Conservation (phyloP, 1,140 invertebrate genomes). For the Drosophila pseudoananassae region DNA sequence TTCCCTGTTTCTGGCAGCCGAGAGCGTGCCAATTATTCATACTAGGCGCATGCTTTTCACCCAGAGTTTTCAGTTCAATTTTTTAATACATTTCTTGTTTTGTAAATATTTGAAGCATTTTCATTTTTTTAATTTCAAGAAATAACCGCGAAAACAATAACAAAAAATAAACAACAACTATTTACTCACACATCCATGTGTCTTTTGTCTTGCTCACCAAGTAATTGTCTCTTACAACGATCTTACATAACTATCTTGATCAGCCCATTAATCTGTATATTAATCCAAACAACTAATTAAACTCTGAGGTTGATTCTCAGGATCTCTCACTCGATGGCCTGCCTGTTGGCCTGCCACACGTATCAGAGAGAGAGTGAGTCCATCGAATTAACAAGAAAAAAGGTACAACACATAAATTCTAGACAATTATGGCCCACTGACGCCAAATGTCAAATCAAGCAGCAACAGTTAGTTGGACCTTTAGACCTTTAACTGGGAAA, state of each 20-base stretch:
- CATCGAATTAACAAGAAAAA: conserved; percentile 76
- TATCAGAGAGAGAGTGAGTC: conserved; percentile 28
- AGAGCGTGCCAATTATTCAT: conserved; percentile 76
- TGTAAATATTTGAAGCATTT: conserved; percentile 53
- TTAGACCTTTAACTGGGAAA: conserved; percentile 49
- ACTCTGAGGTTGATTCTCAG: conserved; percentile 45
- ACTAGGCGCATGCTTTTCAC: conserved; percentile 59
- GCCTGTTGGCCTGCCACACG: conserved; percentile 68
- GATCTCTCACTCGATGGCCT: conserved; percentile 18
- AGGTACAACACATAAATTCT: conserved; percentile 82
- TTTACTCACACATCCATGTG: conserved; percentile 84
- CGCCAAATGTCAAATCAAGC: conserved; percentile 83
- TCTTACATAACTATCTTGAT: conserved; percentile 32
- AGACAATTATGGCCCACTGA: conserved; percentile 81
- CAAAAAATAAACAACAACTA: conserved; percentile 57
- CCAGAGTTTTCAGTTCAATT: conserved; percentile 27
- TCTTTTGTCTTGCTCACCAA: conserved; percentile 84
- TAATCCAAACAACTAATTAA: conserved; percentile 73
- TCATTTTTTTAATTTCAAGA: conserved; percentile 49
- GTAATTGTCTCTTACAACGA: conserved; percentile 54
- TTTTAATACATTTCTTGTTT: conserved; percentile 35
- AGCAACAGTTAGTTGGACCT: conserved; percentile 80
- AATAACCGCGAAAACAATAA: conserved; percentile 21
- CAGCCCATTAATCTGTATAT: conserved; percentile 42
- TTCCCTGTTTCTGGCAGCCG: conserved; percentile 7